Evolutionary conservation across 2,113 vertebrate genomes (phyloP), one percentile per base, ranked within the genome.

Genomic region (Pionites leucogaster): DNA sequence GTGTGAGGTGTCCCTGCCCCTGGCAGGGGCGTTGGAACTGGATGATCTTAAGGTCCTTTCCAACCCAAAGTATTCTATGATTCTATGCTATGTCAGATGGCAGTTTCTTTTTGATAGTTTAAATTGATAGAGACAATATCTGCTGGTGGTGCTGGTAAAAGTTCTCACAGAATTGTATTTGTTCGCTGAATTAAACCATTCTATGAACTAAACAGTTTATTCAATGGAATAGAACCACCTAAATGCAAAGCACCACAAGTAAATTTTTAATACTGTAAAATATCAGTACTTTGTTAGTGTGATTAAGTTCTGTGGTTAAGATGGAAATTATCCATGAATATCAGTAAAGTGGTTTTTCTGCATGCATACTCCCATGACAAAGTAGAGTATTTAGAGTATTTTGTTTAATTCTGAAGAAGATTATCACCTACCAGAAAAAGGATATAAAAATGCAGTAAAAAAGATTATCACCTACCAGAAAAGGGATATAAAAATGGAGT

Each of bases 401-500:
- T 78, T 1, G 76, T 57, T 92, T 75, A 85, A 93, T 95, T 94
- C 69, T 85, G 63, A 88, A 95, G 65, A 95, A 88, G 39, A 95
- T 85, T 91, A 91, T 33, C 50, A 90, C 70, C 47, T 93, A 82
- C 63, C 49, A 92, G 57, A 95, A 72, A 85, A 92, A 18, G 8
- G 23, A 79, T 74, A 60, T 57, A 74, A 96, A 95, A 94, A 88
- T 39, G 27, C 16, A 92, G 27, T 50, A 86, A 80, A 89, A 37
- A 95, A 88, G 42, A 95, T 85, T 91, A 91, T 33, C 50, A 91
- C 70, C 47, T 91, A 82, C 64, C 49, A 92, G 57, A 95, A 74
- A 85, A 92, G 20, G 8, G 23, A 79, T 74, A 62, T 59, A 74
- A 95, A 96, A 94, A 89, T 35, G 27, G 14, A 92, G 28, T 52